Evolutionary conservation across 2,797 vertebrate genomes (phyloP).

Genomic region (Bufotes viridis): DNA sequence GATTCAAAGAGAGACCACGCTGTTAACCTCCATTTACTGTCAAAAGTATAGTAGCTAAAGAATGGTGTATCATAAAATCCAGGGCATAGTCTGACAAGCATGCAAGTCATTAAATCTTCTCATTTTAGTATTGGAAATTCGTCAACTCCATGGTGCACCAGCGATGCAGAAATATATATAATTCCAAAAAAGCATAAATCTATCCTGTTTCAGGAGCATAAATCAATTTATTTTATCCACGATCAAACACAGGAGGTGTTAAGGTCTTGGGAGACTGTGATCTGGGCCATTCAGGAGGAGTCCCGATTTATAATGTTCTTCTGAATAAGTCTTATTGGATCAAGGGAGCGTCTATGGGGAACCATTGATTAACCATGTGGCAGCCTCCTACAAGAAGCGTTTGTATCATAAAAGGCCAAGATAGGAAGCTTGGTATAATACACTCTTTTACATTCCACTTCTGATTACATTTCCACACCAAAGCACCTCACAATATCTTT

Average conservation of each 20-base stretch:
- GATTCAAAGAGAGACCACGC: constrained; percentile 38
- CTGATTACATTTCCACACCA: constrained; percentile 56
- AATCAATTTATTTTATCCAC: constrained; percentile 62
- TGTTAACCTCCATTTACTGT: constrained; percentile 59
- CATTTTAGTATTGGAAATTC: constrained; percentile 61
- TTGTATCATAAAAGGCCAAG: constrained; percentile 51
- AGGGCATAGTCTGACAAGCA: constrained; percentile 57
- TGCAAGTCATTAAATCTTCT: constrained; percentile 63
- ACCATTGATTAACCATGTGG: constrained; percentile 55
- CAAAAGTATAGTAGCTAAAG: constrained; percentile 58
- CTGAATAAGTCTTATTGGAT: constrained; percentile 54
- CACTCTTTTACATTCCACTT: constrained; percentile 51
- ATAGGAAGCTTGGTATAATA: constrained; percentile 51
- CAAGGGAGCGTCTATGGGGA: constrained; percentile 52
- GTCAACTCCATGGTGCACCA: constrained; percentile 53
- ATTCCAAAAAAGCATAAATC: constrained; percentile 63
- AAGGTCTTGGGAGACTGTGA: constrained; percentile 56
- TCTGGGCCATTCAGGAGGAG: constrained; percentile 48
- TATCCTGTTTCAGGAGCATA: constrained; percentile 51
- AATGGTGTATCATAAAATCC: constrained; percentile 59
- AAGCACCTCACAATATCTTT: constrained; percentile 54
- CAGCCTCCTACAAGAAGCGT: constrained; percentile 49
- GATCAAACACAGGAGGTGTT: constrained; percentile 54
- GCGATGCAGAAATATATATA: constrained; percentile 61
- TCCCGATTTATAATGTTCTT: constrained; percentile 51